Percentiles rank a stretch among this genome's conserved stretches.
These are phyloP conservation scores for Tetragonisca angustula DNA, from an alignment of 2,888 invertebrate genomes.

Conservation along the genomic window DNA sequence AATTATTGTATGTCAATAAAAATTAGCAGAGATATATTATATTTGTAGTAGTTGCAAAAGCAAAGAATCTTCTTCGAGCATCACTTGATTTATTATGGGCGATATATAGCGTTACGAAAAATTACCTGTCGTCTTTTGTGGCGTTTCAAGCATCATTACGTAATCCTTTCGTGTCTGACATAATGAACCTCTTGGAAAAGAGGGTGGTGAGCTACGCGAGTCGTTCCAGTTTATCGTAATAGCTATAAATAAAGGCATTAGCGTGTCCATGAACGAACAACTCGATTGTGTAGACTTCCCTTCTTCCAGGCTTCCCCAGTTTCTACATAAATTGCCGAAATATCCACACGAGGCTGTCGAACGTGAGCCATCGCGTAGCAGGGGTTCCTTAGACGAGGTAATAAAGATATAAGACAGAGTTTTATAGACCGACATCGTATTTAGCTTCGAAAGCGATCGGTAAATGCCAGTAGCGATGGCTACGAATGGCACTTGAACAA, in stretches of 20 bases:
- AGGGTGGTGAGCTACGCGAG: conserved; percentile 18
- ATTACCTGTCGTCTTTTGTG: background rate
- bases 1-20: too few species aligned
- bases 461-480: conserved; percentile 47
- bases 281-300: conserved; percentile 49
- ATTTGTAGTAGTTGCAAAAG: background rate
- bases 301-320: conserved; percentile 22
- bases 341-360: conserved; percentile 63
- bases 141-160: conserved; percentile 22
- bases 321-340: conserved; percentile 69
- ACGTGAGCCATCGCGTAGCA: conserved; percentile 58
- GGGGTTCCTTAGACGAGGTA: conserved; percentile 63
- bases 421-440: conserved; percentile 65
- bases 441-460: conserved; percentile 63
- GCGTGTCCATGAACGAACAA: conserved; percentile 44
- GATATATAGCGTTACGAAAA: background rate
- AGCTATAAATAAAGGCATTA: conserved; percentile 63
- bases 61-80: background rate
- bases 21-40: too few species aligned
- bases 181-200: conserved; percentile 30
- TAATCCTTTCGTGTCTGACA: conserved; percentile 12
- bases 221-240: conserved; percentile 38
- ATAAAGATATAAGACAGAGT: conserved; percentile 73
- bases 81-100: background rate
- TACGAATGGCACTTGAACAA: conserved; percentile 25